Conservation (phyloP, 2,888 invertebrate species). For the Mythimna ferrago region DNA sequence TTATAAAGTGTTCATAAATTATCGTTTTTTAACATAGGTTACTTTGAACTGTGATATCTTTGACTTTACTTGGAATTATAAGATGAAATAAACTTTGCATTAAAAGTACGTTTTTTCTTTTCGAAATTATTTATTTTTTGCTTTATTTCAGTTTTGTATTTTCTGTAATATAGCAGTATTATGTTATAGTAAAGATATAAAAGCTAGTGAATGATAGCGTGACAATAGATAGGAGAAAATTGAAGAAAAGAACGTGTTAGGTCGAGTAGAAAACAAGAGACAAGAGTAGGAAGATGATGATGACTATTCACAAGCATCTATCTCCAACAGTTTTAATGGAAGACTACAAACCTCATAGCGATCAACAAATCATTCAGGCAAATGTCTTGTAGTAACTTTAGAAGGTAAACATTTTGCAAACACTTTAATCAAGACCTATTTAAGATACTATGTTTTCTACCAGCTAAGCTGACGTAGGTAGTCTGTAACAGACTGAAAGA, state of each 20-base stretch:
- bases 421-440: background rate
- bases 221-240: background rate
- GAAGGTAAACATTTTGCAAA: background rate
- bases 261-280: background rate
- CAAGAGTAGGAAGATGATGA: background rate
- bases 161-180: no score
- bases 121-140: no score
- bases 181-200: no score
- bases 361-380: background rate
- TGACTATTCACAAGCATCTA: background rate
- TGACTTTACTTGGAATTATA: no score
- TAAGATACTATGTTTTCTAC: background rate
- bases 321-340: no score
- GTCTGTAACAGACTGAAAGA: slow-evolving; percentile 24
- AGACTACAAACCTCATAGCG: background rate
- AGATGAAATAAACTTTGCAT: no score
- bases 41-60: no score
- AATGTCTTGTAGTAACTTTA: background rate
- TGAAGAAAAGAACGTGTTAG: background rate
- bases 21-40: no score
- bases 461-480: background rate
- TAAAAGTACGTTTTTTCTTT: no score
- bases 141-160: no score
- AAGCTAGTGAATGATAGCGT: background rate
- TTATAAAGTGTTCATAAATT: background rate